Conservation (phyloP, 2,113 vertebrate species). For the Spea multiplicata region DNA sequence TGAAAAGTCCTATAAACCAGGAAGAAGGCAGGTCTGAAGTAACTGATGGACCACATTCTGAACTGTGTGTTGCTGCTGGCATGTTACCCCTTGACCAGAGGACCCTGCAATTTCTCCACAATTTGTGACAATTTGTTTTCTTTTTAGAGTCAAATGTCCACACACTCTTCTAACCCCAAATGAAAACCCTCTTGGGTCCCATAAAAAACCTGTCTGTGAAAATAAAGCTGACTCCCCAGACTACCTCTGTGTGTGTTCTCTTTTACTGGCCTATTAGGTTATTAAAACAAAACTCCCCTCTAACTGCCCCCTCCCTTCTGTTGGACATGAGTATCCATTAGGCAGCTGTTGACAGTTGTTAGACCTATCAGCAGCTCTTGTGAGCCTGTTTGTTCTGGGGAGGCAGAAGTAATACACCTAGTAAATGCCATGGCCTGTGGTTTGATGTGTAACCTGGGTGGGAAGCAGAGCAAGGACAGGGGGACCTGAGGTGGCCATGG, state of each 20-base stretch:
- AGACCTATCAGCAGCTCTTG: slow-evolving; percentile 61
- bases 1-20: neutral
- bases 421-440: slow-evolving; percentile 58
- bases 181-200: slow-evolving; percentile 47
- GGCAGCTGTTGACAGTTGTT: slow-evolving; percentile 67
- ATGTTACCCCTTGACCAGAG: slow-evolving; percentile 46
- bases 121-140: slow-evolving; percentile 50
- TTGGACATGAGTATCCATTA: slow-evolving; percentile 60
- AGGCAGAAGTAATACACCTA: slow-evolving; percentile 55
- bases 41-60: slow-evolving; percentile 18
- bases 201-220: slow-evolving; percentile 62
- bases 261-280: slow-evolving; percentile 57
- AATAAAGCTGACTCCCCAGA: slow-evolving; percentile 64
- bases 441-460: slow-evolving; percentile 57
- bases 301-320: slow-evolving; percentile 48
- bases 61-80: slow-evolving; percentile 30
- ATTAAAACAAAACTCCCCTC: slow-evolving; percentile 57
- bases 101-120: slow-evolving; percentile 47
- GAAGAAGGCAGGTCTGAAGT: neutral
- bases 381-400: slow-evolving; percentile 62
- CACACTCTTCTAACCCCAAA: slow-evolving; percentile 47
- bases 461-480: slow-evolving; percentile 43
- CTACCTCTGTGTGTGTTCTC: slow-evolving; percentile 65
- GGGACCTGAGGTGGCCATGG: slow-evolving; percentile 36
- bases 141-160: slow-evolving; percentile 49